A percentile compares a stretch with the other conserved stretches of the same genome.
phyloP scores from a whole-genome alignment of 64 coral and sea anemone genomes.

The Stichodactyla mertensii region DNA sequence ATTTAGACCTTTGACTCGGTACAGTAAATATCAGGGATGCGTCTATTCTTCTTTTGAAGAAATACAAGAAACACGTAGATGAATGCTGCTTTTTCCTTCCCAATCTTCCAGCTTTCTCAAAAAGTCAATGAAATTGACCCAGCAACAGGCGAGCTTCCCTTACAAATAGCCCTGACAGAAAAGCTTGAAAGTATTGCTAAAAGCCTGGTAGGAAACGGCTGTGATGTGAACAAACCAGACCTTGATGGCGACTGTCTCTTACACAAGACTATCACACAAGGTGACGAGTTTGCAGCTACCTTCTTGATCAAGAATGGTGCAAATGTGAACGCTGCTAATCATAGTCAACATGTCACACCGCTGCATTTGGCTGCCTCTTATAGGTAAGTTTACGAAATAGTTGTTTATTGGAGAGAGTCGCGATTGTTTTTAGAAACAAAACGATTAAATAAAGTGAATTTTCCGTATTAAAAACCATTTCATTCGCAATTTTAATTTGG shows the following conservation, averaged over 20 bases:
- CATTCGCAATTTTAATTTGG: no score
- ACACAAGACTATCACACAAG: conserved; percentile 74
- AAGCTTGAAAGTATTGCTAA: conserved; percentile 89
- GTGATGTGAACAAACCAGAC: conserved; percentile 86
- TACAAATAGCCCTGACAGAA: conserved; percentile 82
- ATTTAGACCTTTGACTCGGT: no score
- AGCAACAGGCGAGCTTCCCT: conserved; percentile 68
- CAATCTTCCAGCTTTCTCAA: conserved; percentile 58
- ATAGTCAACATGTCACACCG: conserved; percentile 73
- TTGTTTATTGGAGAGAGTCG: not conserved
- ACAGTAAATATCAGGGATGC: no score
- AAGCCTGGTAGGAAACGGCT: conserved; percentile 70
- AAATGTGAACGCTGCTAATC: conserved; percentile 67
- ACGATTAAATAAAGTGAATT: no score
- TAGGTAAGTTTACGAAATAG: conserved; percentile 33
- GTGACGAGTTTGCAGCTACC: conserved; percentile 84
- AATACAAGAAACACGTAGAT: not conserved
- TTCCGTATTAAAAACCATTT: no score
- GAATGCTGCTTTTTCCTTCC: not conserved
- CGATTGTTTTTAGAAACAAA: no score
- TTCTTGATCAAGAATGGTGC: conserved; percentile 96
- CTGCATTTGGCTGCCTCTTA: conserved; percentile 91
- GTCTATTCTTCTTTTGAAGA: no score
- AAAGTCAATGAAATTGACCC: conserved; percentile 95
- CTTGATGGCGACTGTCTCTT: conserved; percentile 70